These are phyloP conservation scores for Channa maculata DNA, from an alignment of 2,113 vertebrate genomes.

Conservation along the genomic window DNA sequence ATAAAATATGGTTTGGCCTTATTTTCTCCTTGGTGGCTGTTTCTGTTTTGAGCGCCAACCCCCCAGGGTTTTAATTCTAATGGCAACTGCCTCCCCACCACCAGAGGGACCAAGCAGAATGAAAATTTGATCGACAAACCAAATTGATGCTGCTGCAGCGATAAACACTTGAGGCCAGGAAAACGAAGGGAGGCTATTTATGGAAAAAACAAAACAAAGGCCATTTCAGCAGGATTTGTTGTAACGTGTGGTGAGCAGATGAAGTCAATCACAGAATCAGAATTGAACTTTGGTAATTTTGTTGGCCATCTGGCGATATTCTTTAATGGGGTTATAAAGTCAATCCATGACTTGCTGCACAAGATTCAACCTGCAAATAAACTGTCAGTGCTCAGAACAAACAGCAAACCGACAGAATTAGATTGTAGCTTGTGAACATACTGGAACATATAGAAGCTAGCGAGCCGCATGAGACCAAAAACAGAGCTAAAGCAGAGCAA, in stretches of 20 bases:
- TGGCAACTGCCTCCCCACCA: constrained; percentile 46
- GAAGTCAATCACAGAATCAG: background rate
- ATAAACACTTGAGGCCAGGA: constrained; percentile 57
- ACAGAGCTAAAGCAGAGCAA: no score
- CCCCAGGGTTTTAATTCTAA: constrained; percentile 60
- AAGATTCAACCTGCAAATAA: no score
- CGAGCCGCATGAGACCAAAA: no score
- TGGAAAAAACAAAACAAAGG: constrained; percentile 34
- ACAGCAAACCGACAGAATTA: no score
- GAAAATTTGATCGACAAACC: constrained; percentile 61
- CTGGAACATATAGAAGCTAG: no score
- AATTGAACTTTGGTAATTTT: background rate
- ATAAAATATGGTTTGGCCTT: constrained; percentile 40
- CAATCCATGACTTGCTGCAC: no score
- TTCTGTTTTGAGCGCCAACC: constrained; percentile 59
- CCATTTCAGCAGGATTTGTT: constrained; percentile 33
- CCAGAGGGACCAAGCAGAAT: constrained; percentile 30
- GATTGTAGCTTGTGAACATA: no score
- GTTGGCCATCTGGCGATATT: no score
- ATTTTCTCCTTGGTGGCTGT: constrained; percentile 51
- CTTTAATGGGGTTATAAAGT: no score
- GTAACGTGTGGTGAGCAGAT: constrained; percentile 19
- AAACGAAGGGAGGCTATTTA: constrained; percentile 37
- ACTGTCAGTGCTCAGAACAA: no score
- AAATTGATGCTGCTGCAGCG: constrained; percentile 64